Conservation (phyloP, 1,140 invertebrate genomes). For the Drosophila littoralis region DNA sequence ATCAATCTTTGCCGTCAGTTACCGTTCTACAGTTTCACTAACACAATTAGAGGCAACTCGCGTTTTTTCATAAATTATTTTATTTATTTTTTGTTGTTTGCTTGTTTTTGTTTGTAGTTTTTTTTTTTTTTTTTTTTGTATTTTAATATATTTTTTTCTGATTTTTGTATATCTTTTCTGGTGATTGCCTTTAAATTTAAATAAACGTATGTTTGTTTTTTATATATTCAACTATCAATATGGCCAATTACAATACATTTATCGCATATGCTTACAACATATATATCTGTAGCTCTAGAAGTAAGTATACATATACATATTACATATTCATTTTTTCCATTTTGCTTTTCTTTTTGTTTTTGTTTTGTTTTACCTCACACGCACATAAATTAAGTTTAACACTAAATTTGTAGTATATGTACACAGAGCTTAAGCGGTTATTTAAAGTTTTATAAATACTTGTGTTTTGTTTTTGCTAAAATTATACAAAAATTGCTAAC, state of each 20-base stretch:
- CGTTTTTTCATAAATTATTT: conserved; percentile 80
- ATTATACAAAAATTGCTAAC: conserved; percentile 60
- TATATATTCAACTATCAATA: conserved; percentile 84
- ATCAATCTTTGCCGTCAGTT: conserved; percentile 67
- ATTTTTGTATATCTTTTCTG: conserved; percentile 65
- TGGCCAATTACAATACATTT: conserved; percentile 84
- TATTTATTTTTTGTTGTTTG: conserved; percentile 74
- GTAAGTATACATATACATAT: conserved; percentile 46
- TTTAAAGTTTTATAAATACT: conserved; percentile 49
- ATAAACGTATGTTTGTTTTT: conserved; percentile 70
- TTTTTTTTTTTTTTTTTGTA: conserved; percentile 34
- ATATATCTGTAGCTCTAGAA: conserved; percentile 37
- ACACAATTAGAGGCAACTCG: conserved; percentile 63
- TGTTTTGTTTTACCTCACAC: conserved; percentile 54
- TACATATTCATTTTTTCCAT: conserved; percentile 47
- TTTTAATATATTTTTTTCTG: conserved; percentile 54
- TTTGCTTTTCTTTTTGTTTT: conserved; percentile 52
- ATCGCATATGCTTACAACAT: conserved; percentile 73
- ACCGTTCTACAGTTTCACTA: conserved; percentile 57
- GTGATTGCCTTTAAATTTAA: conserved; percentile 83
- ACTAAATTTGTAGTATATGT: conserved; percentile 70
- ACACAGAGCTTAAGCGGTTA: conserved; percentile 68
- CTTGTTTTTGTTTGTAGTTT: conserved; percentile 51
- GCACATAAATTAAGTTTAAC: conserved; percentile 71
- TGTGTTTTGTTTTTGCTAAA: conserved; percentile 42